Evolutionary conservation across 2,888 invertebrate genomes (phyloP), one percentile per base, ranked within the genome.

Genomic region (Drosophila glabriapex): DNA sequence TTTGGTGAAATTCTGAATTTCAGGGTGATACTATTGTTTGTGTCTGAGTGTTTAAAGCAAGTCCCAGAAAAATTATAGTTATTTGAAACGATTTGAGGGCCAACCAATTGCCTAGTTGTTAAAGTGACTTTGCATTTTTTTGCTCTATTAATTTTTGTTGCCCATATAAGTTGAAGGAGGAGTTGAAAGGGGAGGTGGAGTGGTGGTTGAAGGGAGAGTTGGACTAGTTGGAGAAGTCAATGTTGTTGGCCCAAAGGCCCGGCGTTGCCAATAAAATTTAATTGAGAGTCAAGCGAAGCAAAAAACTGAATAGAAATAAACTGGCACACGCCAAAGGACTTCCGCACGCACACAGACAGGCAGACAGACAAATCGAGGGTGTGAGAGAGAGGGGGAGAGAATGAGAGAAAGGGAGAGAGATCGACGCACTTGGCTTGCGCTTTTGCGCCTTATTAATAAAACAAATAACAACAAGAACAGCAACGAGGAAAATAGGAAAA

Each of bases 91-190:
- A 4, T 58, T 41, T 35, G 49, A 62, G 54, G 22, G 28, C n/a
- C 16, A 22, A 64, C 12, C 33, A 31, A 73, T 56, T 56, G 69
- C 29, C 39, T 49, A 25, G 54, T 35, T 67, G 39, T 78, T 70
- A 73, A 77, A 80, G 66, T 84, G 82, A 89, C 89, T 76, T 82
- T 80, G 85, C 89, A 82, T 75, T 82, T 82, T 85, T 89, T 73
- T 86, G 85, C 87, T 77, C 88, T 76, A 87, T 87, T 85, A 83
- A 87, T 85, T 85, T 82, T 85, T 78, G 80, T 80, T 76, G 75
- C 54, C 72, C 55, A 63, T 49, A 76, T 75, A 50, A 52, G 39
- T n/a, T 28, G 28, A 19, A 28, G 28, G n/a, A 16, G 68, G 70
- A 59, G 67, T 43, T 35, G 59, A 49, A 41, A 14, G 12, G 12